Conservation (phyloP, 2,888 invertebrate genomes). For the Ceramica pisi region DNA sequence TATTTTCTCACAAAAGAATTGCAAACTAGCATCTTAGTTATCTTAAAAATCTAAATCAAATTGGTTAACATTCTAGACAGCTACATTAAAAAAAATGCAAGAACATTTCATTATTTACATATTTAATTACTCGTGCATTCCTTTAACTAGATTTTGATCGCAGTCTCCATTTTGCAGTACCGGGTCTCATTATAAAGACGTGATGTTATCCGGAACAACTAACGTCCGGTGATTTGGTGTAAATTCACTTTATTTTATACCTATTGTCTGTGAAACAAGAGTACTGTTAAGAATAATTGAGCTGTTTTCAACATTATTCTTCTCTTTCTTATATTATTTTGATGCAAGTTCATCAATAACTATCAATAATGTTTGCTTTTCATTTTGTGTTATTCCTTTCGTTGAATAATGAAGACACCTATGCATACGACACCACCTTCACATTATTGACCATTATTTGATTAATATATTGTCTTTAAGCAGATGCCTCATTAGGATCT, state of each 20-base stretch:
- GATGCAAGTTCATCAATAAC: background rate
- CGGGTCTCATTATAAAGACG: constrained; percentile 6
- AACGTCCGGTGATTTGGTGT: constrained; percentile 31
- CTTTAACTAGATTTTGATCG: constrained; percentile 15
- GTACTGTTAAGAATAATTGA: background rate
- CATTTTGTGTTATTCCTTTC: background rate
- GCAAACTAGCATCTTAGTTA: background rate
- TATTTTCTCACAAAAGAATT: constrained; percentile 22
- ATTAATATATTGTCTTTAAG: too few species aligned
- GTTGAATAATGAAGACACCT: background rate
- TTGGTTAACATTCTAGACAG: constrained; percentile 6
- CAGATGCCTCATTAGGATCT: too few species aligned
- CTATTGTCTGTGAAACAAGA: background rate
- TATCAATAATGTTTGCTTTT: constrained; percentile 1
- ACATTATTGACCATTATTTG: too few species aligned
- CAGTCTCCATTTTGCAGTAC: constrained; percentile 10
- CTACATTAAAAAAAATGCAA: constrained; percentile 8
- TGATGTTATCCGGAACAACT: constrained; percentile 41
- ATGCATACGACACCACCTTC: background rate
- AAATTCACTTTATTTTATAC: constrained; percentile 16
- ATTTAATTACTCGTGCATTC: constrained; percentile 11
- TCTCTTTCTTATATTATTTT: background rate
- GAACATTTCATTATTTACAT: constrained; percentile 34
- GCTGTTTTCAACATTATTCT: background rate
- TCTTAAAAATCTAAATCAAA: constrained; percentile 29